Conservation (phyloP, 2,113 vertebrate genomes). For the Sinocyclocheilus grahami region DNA sequence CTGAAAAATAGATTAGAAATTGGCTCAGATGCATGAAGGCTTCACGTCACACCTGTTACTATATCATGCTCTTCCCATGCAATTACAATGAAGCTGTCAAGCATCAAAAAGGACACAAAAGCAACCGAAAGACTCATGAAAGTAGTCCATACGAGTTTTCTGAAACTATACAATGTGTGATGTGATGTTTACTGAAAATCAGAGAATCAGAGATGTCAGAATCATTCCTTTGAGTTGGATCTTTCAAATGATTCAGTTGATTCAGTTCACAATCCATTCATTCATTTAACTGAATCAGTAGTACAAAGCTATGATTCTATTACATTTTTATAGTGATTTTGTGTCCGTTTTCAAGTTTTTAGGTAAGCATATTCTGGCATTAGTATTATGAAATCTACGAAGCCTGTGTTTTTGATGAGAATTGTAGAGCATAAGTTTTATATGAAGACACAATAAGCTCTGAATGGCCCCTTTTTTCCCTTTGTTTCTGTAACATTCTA, state of each 20-base stretch:
- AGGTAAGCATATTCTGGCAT: neutral
- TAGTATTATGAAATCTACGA: neutral
- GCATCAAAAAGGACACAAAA: slow-evolving; percentile 6
- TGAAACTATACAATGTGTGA: neutral
- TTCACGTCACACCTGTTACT: neutral
- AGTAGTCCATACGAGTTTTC: neutral
- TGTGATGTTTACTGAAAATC: neutral
- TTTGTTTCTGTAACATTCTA: neutral
- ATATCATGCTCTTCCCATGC: slow-evolving; percentile 10
- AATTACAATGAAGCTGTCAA: neutral
- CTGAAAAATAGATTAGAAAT: neutral
- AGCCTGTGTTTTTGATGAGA: neutral
- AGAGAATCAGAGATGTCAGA: neutral
- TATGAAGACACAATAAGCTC: neutral
- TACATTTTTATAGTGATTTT: neutral
- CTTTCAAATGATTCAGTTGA: neutral
- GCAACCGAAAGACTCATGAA: neutral
- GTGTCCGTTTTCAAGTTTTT: neutral
- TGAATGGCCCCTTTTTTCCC: neutral
- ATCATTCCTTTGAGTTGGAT: neutral
- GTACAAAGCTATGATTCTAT: neutral
- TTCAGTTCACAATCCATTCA: neutral
- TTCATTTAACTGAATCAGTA: neutral
- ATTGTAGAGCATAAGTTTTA: neutral
- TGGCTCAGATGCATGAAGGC: neutral